phyloP scores from a whole-genome alignment of 2,113 vertebrate species.

The Physeter macrocephalus region DNA sequence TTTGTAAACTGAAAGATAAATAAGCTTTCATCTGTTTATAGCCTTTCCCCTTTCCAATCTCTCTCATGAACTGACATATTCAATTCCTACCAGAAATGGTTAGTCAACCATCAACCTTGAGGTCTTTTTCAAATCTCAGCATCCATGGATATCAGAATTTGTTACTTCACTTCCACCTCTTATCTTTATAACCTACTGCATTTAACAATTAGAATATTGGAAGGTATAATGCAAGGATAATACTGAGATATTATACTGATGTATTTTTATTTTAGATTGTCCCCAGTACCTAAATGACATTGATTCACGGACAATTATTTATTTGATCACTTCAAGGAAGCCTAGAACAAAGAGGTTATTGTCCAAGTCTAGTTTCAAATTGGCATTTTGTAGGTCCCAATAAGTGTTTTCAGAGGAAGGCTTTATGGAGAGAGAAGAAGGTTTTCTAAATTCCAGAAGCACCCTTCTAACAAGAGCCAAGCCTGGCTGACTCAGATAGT shows the following conservation, averaged over 20 bases:
- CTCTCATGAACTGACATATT: background rate
- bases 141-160: background rate
- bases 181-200: background rate
- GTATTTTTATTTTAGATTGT: background rate
- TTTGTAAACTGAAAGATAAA: background rate
- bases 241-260: background rate
- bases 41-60: background rate
- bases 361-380: background rate
- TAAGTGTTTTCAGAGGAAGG: background rate
- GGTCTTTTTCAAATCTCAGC: background rate
- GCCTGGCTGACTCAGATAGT: conserved; percentile 18
- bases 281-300: background rate
- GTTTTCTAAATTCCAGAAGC: conserved; percentile 6
- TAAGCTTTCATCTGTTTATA: background rate
- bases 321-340: background rate
- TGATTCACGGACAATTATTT: background rate
- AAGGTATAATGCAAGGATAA: background rate
- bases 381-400: background rate
- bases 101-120: background rate
- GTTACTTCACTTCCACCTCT: background rate
- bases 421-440: background rate
- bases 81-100: background rate
- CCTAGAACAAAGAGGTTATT: background rate
- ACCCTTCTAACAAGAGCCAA: background rate
- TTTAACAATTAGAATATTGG: background rate